Percentiles rank a stretch among this genome's conserved stretches.
Evolutionary conservation across 1,140 invertebrate species (phyloP).

Genomic region (Orius insidiosus): DNA sequence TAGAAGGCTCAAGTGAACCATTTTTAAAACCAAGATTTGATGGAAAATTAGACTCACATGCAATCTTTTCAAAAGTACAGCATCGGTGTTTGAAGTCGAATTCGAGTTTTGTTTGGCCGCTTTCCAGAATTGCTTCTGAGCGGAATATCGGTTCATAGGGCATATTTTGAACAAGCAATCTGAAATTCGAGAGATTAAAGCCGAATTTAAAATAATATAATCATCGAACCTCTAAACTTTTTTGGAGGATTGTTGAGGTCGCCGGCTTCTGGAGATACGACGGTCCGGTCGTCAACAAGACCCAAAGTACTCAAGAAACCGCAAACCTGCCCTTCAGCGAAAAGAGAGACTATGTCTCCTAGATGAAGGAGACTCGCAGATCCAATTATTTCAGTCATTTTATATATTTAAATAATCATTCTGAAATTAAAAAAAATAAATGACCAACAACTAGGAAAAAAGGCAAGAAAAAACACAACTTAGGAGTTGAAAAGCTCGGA

Average conservation of each 20-base stretch:
- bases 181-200: conserved; percentile 30
- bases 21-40: no score
- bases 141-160: conserved; percentile 96
- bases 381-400: conserved; percentile 28
- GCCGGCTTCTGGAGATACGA: conserved; percentile 87
- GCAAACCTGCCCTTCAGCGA: conserved; percentile 82
- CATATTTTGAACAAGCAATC: conserved; percentile 99
- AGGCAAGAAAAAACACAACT: no score
- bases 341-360: conserved; percentile 92
- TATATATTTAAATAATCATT: not conserved
- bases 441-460: no score
- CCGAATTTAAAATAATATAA: conserved; percentile 4
- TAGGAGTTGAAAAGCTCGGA: no score
- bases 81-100: conserved; percentile 52
- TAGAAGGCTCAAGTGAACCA: no score
- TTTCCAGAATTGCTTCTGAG: conserved; percentile 99
- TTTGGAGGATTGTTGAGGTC: conserved; percentile 88
- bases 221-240: conserved; percentile 74
- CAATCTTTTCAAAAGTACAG: conserved; percentile 81
- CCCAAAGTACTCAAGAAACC: conserved; percentile 91
- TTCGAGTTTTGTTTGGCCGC: conserved; percentile 81
- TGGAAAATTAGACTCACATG: conserved; percentile 52
- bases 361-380: conserved; percentile 76
- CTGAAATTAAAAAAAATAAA: conserved; percentile 1
- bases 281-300: conserved; percentile 94